Evolutionary conservation across 2,113 vertebrate species (phyloP).

Genomic region (Phaethon lepturus): DNA sequence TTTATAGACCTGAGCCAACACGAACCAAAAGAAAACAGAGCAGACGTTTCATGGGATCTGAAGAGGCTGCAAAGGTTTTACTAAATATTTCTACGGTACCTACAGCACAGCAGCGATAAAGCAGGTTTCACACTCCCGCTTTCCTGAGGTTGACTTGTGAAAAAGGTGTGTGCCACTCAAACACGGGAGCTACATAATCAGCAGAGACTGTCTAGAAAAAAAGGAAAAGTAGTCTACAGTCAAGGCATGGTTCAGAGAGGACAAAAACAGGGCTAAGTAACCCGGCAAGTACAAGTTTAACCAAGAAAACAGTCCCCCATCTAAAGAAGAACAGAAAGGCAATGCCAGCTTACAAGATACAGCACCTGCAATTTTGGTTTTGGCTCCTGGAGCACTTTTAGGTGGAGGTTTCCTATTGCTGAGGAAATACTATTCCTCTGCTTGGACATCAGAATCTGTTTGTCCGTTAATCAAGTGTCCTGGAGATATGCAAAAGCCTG

Average conservation of each 20-base stretch:
- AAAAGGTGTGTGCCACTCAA: not conserved
- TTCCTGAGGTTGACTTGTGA: not conserved
- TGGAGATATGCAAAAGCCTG: not conserved
- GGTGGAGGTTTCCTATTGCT: not conserved
- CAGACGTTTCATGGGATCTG: not conserved
- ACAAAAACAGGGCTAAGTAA: not conserved
- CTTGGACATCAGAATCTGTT: accelerated
- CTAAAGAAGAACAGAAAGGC: not conserved
- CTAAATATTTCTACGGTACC: not conserved
- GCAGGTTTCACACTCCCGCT: not conserved
- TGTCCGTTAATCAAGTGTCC: not conserved
- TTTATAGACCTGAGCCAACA: not conserved
- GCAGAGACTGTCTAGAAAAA: not conserved
- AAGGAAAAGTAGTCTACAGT: not conserved
- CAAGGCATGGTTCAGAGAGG: not conserved
- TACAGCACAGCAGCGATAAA: not conserved
- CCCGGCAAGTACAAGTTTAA: not conserved
- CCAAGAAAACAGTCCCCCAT: not conserved
- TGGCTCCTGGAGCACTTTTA: not conserved
- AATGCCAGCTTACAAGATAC: not conserved
- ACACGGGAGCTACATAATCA: not conserved
- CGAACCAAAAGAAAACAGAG: not conserved
- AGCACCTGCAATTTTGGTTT: not conserved
- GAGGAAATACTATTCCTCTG: not conserved
- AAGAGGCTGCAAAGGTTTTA: not conserved